Conservation (phyloP, 2,797 vertebrate genomes). For the Limnodromus scolopaceus region DNA sequence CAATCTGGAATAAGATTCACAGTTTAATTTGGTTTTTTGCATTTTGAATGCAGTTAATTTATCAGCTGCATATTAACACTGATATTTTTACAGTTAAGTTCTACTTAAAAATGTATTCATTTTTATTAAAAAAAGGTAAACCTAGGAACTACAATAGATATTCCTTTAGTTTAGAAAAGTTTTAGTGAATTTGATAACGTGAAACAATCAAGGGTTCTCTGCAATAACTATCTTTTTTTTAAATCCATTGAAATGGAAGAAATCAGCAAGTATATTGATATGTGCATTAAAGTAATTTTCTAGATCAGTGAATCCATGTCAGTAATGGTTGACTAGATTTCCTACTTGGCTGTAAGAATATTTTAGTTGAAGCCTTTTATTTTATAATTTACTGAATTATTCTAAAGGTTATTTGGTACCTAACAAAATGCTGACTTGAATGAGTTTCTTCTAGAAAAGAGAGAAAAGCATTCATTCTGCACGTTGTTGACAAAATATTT, state of each 20-base stretch:
- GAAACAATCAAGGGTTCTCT: neutral
- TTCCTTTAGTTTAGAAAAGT: neutral
- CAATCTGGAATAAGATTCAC: constrained; percentile 1
- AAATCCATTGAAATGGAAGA: constrained; percentile 65
- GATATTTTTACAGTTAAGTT: neutral
- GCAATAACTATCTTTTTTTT: neutral
- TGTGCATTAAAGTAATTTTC: constrained; percentile 79
- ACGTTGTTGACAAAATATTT: neutral
- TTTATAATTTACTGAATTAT: constrained; percentile 69
- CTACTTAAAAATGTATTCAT: neutral
- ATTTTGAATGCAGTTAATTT: neutral
- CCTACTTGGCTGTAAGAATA: constrained; percentile 55
- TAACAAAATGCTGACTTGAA: constrained; percentile 52
- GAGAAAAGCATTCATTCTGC: neutral
- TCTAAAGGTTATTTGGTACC: constrained; percentile 67
- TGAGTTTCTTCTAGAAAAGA: constrained; percentile 33
- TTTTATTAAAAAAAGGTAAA: neutral
- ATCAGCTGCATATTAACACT: neutral
- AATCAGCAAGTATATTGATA: constrained; percentile 76
- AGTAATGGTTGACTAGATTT: constrained; percentile 55
- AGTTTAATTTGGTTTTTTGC: neutral
- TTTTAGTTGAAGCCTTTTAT: constrained; percentile 62
- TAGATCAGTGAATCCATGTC: constrained; percentile 74
- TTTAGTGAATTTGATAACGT: neutral
- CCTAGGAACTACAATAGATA: neutral